These are phyloP conservation scores for Eupithecia abbreviata DNA, from an alignment of 2,888 invertebrate species.

Conservation along the genomic window DNA sequence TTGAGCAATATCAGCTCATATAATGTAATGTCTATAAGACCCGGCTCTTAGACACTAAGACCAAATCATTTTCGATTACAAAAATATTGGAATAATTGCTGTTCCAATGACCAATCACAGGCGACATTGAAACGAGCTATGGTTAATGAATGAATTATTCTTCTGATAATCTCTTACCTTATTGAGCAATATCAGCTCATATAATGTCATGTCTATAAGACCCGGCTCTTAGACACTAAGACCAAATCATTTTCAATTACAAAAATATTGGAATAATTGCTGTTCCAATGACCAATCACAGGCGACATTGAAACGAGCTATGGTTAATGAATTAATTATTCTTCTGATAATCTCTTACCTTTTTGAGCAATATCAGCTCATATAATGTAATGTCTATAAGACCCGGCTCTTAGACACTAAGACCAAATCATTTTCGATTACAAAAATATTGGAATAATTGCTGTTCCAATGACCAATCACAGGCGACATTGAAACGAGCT, in stretches of 20 bases:
- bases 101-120: conserved; percentile 25
- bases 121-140: conserved; percentile 15
- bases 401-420: not conserved
- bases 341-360: too few species aligned
- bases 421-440: not conserved
- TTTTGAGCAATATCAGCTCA: not conserved
- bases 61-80: not conserved
- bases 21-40: not conserved
- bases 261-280: not conserved
- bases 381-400: not conserved
- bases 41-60: not conserved
- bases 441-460: not conserved
- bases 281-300: conserved; percentile 25
- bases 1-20: not conserved
- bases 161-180: too few species aligned
- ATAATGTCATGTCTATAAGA: too few species aligned
- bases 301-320: conserved; percentile 15
- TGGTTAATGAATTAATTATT: too few species aligned
- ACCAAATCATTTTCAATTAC: not conserved
- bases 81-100: not conserved
- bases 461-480: conserved; percentile 26
- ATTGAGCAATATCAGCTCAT: not conserved
- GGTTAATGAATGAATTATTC: too few species aligned
- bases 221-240: not conserved
- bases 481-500: conserved; percentile 13